These are phyloP conservation scores for Leptopilina clavipes DNA, from an alignment of 1,140 invertebrate species.

Conservation along the genomic window DNA sequence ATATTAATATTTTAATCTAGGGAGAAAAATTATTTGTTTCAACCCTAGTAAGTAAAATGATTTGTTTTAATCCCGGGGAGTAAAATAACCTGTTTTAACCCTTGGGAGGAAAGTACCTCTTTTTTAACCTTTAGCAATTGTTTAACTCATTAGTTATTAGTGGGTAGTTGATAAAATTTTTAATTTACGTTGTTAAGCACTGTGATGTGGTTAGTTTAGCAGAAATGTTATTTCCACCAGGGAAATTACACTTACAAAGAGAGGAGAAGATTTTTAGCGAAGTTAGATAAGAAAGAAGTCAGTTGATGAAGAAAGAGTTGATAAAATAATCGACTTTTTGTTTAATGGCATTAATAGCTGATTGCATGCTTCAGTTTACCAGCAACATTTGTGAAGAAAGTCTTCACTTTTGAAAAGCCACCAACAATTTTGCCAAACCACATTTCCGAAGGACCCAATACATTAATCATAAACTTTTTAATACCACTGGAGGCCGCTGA, in stretches of 20 bases:
- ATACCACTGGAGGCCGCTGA: constrained; percentile 61
- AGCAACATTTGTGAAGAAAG: constrained; percentile 56
- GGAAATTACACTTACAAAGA: constrained; percentile 40
- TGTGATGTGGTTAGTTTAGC: background rate
- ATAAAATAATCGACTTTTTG: background rate
- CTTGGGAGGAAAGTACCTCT: too few species aligned
- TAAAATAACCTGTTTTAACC: background rate
- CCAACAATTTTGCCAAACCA: constrained; percentile 60
- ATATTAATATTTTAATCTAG: too few species aligned
- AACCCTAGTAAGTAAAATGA: too few species aligned
- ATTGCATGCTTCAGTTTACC: constrained; percentile 47
- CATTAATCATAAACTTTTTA: constrained; percentile 64
- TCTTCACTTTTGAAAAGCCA: constrained; percentile 58
- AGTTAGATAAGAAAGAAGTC: constrained; percentile 37
- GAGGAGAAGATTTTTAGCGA: constrained; percentile 41
- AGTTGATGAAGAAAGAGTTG: constrained; percentile 21
- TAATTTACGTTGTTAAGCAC: background rate
- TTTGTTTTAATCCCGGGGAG: too few species aligned
- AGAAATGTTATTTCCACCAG: background rate
- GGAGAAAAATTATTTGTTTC: too few species aligned
- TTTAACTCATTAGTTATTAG: too few species aligned
- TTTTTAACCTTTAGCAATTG: too few species aligned
- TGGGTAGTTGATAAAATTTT: background rate
- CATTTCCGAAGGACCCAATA: constrained; percentile 60
- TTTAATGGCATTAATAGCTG: constrained; percentile 39